Base-by-base conservation (phyloP, 2,113 vertebrate genomes). In the Datnioides undecimradiatus region DNA sequence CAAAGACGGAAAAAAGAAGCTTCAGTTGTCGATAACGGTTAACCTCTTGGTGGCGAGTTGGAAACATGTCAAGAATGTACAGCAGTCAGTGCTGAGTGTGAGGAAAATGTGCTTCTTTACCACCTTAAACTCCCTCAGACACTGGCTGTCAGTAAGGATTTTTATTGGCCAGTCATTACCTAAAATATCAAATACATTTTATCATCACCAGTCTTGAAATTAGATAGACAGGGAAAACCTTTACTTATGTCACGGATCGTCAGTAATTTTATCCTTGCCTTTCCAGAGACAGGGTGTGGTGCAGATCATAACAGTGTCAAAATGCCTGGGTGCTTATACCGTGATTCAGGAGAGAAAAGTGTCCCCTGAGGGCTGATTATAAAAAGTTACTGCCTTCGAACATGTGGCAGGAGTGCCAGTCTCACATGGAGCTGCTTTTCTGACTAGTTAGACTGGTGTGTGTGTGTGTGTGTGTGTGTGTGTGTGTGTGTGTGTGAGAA, bases 381-480 rank as follows among this genome's bases (percentile, higher is more conserved):
- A 73, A 85, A 81, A 11, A 19, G 25, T 81, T 60, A 82, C 52
- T 80, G 29, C 25, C 31, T 60, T 9, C 16, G 25, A 68, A 73
- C 57, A 76, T 84, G 79, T 83, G 79, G 84, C 85, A 81, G 86
- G 88, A 91, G 87, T 85, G 65, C 87, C 88, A 88, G 88, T 87
- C 82, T 90, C 89, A 79, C 57, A 9, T n/a, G 71, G 83, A 80
- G 86, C 45, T 82, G 14, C 36, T 55, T 57, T 17, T 29, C 52
- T 16, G 52, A 21, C 51, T 41, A 11, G 25, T 38, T 69, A 29
- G 13, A 7, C 36, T 73, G 21, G 64, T 25, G 11, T 19, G 17
- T 38, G 31, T 33, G 29, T 63, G 55, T 33, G 57, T 79, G 49
- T 45, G 9, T 67, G 36, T 82, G 74, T 23, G n/a, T n/a, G n/a